Base-by-base conservation (phyloP, 2,113 vertebrate genomes). In the Columbina picui region DNA sequence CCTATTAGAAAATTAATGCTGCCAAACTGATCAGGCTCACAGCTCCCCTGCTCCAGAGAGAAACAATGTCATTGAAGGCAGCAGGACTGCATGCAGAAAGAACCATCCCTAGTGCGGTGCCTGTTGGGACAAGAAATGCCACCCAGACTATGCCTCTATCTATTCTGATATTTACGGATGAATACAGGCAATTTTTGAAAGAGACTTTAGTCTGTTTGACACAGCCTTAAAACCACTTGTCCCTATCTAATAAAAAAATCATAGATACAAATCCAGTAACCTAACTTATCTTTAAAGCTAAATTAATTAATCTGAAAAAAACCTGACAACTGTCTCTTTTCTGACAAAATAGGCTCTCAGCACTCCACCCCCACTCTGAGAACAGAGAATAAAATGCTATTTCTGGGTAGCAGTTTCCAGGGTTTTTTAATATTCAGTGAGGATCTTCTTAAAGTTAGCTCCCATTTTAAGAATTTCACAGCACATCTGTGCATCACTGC, bases 371-470 rank as follows among this genome's bases (percentile, higher is more conserved):
- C 36, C 76, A 76, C n/a, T 57, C 5, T 1, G 7, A 76, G 30
- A 78, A 73, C 7, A 74, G 73, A 89, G 36, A 64, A 87, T 84
- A 88, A 90, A 68, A 56, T 52, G 14, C 21, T 89, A 39, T 94
- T 94, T 92, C 47, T 85, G 70, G 26, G 50, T 39, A 77, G 8
- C 23, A 85, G 47, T 79, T 94, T 95, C 34, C 20, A 83, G 43
- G 59, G 53, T 74, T 87, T 6, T 41, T 94, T 96, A 93, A 91
- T 91, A 96, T 93, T 91, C 89, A 93, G 70, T 67, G 50, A 85
- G 4, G 29, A 77, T 68, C 59, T 73, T 90, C 77, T 89, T 92
- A 69, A 93, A 30, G 7, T 77, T 93, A 92, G 8, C 26, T 84
- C 70, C 76, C 13, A 61, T 91, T 93, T 89, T 83, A 91, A 93